Conservation (phyloP, 1,140 invertebrate species). For the Nixonia krombeini region DNA sequence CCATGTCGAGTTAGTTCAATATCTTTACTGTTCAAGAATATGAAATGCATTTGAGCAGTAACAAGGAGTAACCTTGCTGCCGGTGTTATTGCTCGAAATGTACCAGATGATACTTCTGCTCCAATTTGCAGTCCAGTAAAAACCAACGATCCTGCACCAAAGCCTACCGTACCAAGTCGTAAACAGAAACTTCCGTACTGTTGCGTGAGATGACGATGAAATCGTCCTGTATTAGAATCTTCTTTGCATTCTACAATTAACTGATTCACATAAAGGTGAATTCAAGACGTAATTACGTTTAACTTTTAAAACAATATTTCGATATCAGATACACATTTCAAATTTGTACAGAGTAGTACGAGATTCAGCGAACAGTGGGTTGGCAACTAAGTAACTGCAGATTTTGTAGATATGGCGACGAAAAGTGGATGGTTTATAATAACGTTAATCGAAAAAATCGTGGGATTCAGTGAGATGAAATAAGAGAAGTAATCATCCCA, state of each 20-base stretch:
- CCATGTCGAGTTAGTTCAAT: slow-evolving; percentile 76
- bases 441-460: too few relatives aligned
- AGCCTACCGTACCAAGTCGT: slow-evolving; percentile 84
- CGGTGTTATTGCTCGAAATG: slow-evolving; percentile 74
- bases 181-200: slow-evolving; percentile 86
- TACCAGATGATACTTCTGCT: slow-evolving; percentile 72
- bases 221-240: slow-evolving; percentile 19
- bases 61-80: slow-evolving; percentile 74
- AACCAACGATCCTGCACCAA: slow-evolving; percentile 78
- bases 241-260: slow-evolving; percentile 25
- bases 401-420: too few relatives aligned
- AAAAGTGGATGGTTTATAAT: too few relatives aligned
- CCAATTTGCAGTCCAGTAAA: slow-evolving; percentile 78
- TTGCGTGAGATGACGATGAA: slow-evolving; percentile 70
- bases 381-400: too few relatives aligned
- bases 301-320: too few relatives aligned
- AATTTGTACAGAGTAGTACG: too few relatives aligned
- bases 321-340: too few relatives aligned
- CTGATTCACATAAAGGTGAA: slow-evolving; percentile 27
- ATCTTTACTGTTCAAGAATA: slow-evolving; percentile 77
- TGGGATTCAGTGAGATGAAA: too few relatives aligned
- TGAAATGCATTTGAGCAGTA: slow-evolving; percentile 78
- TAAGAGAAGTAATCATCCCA: too few relatives aligned
- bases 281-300: too few relatives aligned
- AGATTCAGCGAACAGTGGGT: too few relatives aligned